Evolutionary conservation across 2,888 invertebrate species (phyloP), one percentile per base, ranked within the genome.

Genomic region (Colostygia pectinataria): DNA sequence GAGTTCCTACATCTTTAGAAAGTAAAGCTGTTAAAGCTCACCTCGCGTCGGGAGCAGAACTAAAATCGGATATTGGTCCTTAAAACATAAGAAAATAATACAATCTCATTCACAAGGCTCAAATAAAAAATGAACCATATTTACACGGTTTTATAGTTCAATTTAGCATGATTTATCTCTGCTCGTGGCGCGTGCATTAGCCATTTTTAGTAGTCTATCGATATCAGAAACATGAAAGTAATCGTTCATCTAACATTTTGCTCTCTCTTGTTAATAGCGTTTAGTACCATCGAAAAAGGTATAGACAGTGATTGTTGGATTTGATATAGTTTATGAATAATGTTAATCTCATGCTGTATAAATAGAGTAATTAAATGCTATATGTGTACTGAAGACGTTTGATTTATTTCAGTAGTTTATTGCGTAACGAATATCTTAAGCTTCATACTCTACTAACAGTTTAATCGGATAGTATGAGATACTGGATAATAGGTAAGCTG

Each of bases 321-420:
- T 89, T 90, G 90, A 89, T 86, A 90, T 89, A 90, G 90, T 90
- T 85, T 90, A 90, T 89, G 80, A 84, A 89, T 88, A 90, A 86
- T 89, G 90, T 90, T 90, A 90, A 87, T 83, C 83, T 84, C 84
- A 89, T 88, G 88, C 89, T 90, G 88, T 90, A 90, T 86, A 90
- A 90, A 90, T 88, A 90, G 88, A 83, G 62, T 88, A 86, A 90
- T 89, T 90, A 90, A 90, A 90, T 81, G 89, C 90, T 90, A 87
- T 89, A 89, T 84, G 89, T 90, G 90, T 89, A 89, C 60, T 73
- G 62, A 77, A 74, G 71, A 81, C 71, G 80, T 89, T 89, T 89
- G 75, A 86, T 89, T 90, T 86, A 78, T 80, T 83, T 77, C 82
- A 80, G 72, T 82, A 85, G 78, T 64, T 64, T 62, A 57, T 60